Evolutionary conservation across 2,797 vertebrate species (phyloP).

Genomic region (Danio choprae): DNA sequence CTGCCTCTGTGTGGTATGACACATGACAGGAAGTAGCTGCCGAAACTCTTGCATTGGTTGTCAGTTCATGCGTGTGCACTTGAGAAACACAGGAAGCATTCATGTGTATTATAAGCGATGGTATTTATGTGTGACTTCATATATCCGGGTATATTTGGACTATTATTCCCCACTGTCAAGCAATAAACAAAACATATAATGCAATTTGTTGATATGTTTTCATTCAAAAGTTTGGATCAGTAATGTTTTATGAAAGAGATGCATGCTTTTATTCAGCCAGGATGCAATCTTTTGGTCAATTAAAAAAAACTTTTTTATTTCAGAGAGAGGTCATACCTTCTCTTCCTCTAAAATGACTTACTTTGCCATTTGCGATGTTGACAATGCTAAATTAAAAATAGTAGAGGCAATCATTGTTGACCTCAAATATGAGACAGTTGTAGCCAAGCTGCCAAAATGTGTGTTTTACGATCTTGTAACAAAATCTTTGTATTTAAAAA

Average conservation of each 20-base stretch:
- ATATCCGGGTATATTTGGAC: background rate
- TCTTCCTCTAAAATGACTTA: too few relatives aligned
- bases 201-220: background rate
- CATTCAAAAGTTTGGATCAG: too few relatives aligned
- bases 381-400: too few relatives aligned
- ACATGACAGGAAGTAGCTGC: constrained; percentile 75
- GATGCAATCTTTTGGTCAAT: background rate
- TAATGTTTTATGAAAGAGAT: background rate
- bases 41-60: constrained; percentile 47
- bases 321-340: too few relatives aligned
- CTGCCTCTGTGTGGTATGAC: constrained; percentile 63
- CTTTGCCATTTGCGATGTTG: too few relatives aligned
- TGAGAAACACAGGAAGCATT: constrained; percentile 27
- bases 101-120: background rate
- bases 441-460: too few relatives aligned
- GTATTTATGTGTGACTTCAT: background rate
- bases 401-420: too few relatives aligned
- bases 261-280: background rate
- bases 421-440: too few relatives aligned
- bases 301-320: too few relatives aligned
- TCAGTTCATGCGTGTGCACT: constrained; percentile 37
- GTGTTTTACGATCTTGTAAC: too few relatives aligned
- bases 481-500: background rate
- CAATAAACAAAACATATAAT: background rate
- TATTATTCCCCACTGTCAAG: background rate